Base-by-base conservation (phyloP, 2,113 vertebrate species). In the Hippolais icterina region DNA sequence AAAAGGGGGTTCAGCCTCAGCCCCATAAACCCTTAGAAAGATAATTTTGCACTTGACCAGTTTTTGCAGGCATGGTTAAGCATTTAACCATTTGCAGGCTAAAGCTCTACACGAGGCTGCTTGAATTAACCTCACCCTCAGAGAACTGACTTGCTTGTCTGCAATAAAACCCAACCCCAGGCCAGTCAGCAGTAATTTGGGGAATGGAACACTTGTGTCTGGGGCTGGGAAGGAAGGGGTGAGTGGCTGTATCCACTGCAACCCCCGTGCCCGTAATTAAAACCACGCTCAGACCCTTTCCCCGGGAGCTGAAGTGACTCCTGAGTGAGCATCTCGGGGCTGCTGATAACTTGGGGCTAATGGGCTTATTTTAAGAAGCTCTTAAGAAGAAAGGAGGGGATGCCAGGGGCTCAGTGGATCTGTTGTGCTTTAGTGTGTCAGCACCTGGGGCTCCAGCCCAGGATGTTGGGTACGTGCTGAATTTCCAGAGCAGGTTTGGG, bases 301-400 rank as follows among this genome's bases (percentile, higher is more conserved):
- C 87, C 31, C 17, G 1, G 39, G 53, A 87, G 33, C 80, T 64
- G 89, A 29, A 35, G 72, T 1, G 56, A 33, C 72, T 87, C 74
- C 5, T 1, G 64, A 29, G n/a, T 35, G 92, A 87, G 83, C 93
- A 70, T 87, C 63, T 72, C 75, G 5, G 3, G 49, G 78, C 80
- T 61, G 37, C 54, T 90, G 97, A 92, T 97, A 97, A 10, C 50
- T 54, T 53, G 35, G 46, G 69, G 11, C 93, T 96, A 96, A 97
- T 95, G 96, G 96, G 19, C 49, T 96, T 97, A 97, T 97, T 97
- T 97, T 96, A 97, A 94, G 96, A 79, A 92, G 53, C 93, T 89
- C 91, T 96, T 95, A 54, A 89, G 70, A 31, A 78, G 63, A 59
- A 64, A 71, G 44, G 11, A 77, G 25, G 66, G n/a, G 44, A 15